These are phyloP conservation scores for Drosophila picticornis DNA, from an alignment of 2,888 invertebrate species.

Conservation along the genomic window DNA sequence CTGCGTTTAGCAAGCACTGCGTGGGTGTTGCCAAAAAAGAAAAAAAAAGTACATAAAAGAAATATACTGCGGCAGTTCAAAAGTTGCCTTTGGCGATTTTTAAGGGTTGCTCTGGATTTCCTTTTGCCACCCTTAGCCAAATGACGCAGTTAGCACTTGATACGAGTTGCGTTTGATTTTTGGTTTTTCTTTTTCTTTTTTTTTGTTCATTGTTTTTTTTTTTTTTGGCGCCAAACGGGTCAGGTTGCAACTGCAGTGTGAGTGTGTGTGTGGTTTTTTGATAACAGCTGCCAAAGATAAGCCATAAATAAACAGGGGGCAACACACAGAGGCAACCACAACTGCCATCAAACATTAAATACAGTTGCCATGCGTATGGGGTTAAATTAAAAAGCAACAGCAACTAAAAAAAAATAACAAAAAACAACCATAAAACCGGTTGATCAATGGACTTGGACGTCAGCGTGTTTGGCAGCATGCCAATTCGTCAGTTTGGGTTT, in stretches of 20 bases:
- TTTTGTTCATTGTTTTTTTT: conserved; percentile 20
- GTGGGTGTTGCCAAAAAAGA: conserved; percentile 60
- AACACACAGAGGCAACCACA: conserved; percentile 1
- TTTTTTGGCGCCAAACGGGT: conserved; percentile 37
- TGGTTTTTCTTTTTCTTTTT: background rate
- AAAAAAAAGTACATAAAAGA: background rate
- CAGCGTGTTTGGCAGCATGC: conserved; percentile 37
- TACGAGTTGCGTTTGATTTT: conserved; percentile 7
- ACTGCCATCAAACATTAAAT: conserved; percentile 23
- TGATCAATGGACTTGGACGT: conserved; percentile 26
- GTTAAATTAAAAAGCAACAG: conserved; percentile 9
- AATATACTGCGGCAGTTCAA: conserved; percentile 8
- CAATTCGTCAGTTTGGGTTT: conserved; percentile 8
- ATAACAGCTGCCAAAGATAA: conserved; percentile 55
- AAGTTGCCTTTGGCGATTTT: conserved; percentile 6
- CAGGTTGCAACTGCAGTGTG: conserved; percentile 36
- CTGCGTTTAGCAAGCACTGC: conserved; percentile 49
- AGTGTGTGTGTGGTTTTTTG: conserved; percentile 10
- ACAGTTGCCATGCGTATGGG: conserved; percentile 33
- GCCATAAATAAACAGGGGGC: conserved; percentile 42
- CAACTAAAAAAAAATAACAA: conserved; percentile 1
- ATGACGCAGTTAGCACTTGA: conserved; percentile 48
- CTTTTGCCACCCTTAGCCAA: conserved; percentile 19
- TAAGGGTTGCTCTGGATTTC: conserved; percentile 5
- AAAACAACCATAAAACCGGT: conserved; percentile 45